A percentile compares a stretch with the other conserved stretches of the same genome.
Conservation (phyloP, 2,888 invertebrate genomes). For the Drosophila paranaensis region DNA sequence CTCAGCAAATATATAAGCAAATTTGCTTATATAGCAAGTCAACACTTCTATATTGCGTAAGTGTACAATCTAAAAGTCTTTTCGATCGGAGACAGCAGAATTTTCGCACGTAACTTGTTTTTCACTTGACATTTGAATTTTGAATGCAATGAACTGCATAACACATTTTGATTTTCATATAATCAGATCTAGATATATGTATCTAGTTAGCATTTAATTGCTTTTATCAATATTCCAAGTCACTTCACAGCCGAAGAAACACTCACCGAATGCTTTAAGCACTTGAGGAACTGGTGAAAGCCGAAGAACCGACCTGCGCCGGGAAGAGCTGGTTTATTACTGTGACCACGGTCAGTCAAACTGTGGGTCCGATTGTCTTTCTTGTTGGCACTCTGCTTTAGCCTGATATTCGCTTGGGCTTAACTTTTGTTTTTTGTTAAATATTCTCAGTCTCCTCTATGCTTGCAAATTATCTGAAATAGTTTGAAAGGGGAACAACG, state of each 20-base stretch:
- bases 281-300: neutral
- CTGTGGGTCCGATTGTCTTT: neutral
- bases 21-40: neutral
- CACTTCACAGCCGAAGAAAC: neutral
- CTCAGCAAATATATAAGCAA: neutral
- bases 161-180: neutral
- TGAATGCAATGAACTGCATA: neutral
- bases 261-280: slow-evolving; percentile 11
- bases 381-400: neutral
- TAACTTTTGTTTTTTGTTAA: neutral
- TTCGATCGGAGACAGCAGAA: neutral
- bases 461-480: neutral
- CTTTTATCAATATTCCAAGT: neutral
- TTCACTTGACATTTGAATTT: neutral
- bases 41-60: neutral
- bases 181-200: neutral
- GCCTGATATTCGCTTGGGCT: neutral
- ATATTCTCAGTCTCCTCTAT: too few relatives aligned
- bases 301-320: neutral
- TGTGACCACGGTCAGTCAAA: neutral
- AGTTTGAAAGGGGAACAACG: slow-evolving; percentile 14
- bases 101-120: neutral
- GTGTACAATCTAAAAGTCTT: neutral
- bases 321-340: neutral
- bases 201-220: neutral